Conservation (phyloP, 2,113 vertebrate genomes). For the Oenanthe melanoleuca region DNA sequence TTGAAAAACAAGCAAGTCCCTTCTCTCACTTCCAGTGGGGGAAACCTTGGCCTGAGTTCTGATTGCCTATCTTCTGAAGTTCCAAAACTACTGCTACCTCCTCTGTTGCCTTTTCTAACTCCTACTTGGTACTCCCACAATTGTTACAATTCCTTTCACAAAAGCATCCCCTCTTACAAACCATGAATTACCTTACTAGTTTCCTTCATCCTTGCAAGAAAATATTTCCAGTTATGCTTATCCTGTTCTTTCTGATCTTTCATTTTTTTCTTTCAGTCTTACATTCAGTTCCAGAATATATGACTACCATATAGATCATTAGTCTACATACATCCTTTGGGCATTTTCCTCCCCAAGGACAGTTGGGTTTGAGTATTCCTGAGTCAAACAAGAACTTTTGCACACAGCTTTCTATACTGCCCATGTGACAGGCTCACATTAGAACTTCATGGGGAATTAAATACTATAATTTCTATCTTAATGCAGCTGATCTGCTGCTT, state of each 20-base stretch:
- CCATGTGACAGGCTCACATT: not conserved
- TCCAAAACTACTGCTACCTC: not conserved
- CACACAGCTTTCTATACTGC: not conserved
- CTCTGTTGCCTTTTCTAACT: not conserved
- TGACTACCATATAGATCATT: not conserved
- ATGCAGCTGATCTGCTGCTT: conserved; percentile 36
- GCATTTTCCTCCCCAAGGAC: not conserved
- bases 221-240: not conserved
- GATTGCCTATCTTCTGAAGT: not conserved
- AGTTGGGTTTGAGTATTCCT: not conserved
- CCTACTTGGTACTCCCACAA: not conserved
- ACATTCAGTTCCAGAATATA: not conserved
- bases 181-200: not conserved
- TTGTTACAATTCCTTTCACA: not conserved
- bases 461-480: conserved; percentile 45
- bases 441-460: conserved; percentile 17
- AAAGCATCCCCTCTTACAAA: not conserved
- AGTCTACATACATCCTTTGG: not conserved
- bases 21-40: not conserved
- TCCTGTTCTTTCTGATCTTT: not conserved
- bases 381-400: not conserved
- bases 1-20: not conserved
- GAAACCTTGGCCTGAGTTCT: not conserved
- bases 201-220: not conserved
- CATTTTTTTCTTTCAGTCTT: not conserved